phyloP scores from a whole-genome alignment of 2,888 invertebrate genomes.

The Mythimna vitellina region DNA sequence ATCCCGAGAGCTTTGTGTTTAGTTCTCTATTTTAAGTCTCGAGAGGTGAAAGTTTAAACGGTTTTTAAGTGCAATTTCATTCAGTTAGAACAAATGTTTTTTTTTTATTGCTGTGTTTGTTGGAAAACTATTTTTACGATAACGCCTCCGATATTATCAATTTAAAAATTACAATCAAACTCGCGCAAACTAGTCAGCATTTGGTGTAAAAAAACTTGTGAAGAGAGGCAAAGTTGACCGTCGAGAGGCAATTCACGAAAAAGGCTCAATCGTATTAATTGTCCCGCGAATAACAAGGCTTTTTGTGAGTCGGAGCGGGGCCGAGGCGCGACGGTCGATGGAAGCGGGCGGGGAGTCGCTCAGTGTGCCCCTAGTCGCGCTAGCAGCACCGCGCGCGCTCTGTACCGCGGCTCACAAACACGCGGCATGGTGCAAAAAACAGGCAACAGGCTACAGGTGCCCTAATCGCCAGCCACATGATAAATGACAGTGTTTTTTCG shows the following conservation, averaged over 20 bases:
- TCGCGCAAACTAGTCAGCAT: conserved; percentile 29
- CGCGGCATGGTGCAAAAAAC: conserved; percentile 78
- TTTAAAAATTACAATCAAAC: conserved; percentile 32
- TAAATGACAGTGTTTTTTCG: conserved; percentile 80
- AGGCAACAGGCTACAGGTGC: conserved; percentile 82
- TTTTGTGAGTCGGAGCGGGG: conserved; percentile 76
- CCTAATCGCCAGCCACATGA: conserved; percentile 73
- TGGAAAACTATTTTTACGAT: not conserved
- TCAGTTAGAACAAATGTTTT: not conserved
- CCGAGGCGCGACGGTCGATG: conserved; percentile 76
- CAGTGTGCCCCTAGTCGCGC: conserved; percentile 76
- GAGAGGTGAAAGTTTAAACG: conserved; percentile 21
- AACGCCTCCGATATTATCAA: not conserved
- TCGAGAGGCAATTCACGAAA: conserved; percentile 64
- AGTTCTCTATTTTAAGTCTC: conserved; percentile 46
- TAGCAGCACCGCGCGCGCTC: conserved; percentile 75
- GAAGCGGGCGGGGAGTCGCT: conserved; percentile 72
- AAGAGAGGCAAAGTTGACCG: conserved; percentile 56
- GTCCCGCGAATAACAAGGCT: conserved; percentile 77
- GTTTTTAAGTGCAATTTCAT: conserved; percentile 21
- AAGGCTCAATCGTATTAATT: conserved; percentile 79
- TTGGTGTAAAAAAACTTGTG: conserved; percentile 43
- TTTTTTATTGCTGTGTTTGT: not conserved
- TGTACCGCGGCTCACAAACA: conserved; percentile 61
- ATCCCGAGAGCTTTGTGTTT: conserved; percentile 37